Evolutionary conservation across 92 coral and sea anemone species (phyloP), one percentile per base, ranked within the genome.

Genomic region (Porites divaricata): DNA sequence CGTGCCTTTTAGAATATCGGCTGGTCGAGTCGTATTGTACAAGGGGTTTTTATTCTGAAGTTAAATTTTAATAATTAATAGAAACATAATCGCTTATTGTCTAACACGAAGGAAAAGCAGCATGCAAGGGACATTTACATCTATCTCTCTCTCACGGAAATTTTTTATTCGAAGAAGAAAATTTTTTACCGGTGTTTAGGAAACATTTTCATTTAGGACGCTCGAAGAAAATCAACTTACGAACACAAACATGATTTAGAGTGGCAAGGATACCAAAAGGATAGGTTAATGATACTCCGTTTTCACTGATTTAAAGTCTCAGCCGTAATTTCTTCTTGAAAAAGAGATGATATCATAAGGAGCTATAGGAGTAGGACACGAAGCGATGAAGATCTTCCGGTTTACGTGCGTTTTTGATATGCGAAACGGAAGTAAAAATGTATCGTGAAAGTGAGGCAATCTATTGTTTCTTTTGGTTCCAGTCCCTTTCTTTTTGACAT

Each of bases 381-480:
- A 35, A 57, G 50, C 48, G 78, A 59, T 22, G 62, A 51, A 82
- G 73, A 17, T 22, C 86, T 73, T 82, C 79, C 86, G 79, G 22
- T 61, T 63, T 45, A 23, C 64, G 71, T 82, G 58, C 25, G 62
- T 72, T 51, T 45, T 20, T 8, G n/a, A n/a, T n/a, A 67, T 72
- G 62, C 41, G 53, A 80, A 24, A n/a, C 66, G 85, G 76, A 80
- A 45, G 63, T 72, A 0, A 17, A 17, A 17, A 61, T 8, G 9
- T 4, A 25, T 3, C 28, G 23, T 69, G 26, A 15, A 83, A 85
- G 71, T 92, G 98, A 94, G 98, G 98, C 92, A 79, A 12, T 7
- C 90, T 72, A 91, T 94, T 93, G 96, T 93, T 88, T 86, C 68
- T 71, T n/a, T 79, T 68, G 52, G 77, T 81, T 76, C 86, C 87